Evolutionary conservation across 2,113 vertebrate genomes (phyloP), one percentile per base, ranked within the genome.

Genomic region (Sceloporus undulatus): DNA sequence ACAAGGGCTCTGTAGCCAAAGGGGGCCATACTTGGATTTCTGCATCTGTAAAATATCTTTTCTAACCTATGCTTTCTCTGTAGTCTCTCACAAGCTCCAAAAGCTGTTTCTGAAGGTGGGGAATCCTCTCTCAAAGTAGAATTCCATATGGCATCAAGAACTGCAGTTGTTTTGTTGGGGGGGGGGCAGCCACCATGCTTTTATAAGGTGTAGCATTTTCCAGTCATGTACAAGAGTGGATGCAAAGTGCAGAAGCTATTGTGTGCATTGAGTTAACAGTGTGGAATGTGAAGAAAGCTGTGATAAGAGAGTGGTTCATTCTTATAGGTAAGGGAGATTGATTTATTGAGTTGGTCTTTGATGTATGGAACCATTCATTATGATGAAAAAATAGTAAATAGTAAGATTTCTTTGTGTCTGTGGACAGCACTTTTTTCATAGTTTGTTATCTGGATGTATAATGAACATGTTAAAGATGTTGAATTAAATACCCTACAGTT

Each of bases 321-420:
- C 87, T 79, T 85, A 56, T n/a, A 87, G 76, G 87, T 91, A 88
- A 93, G 13, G 25, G 82, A 80, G 62, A 66, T 79, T 92, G 80
- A 74, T 95, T 88, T 90, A 25, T 77, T 94, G 6, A 0, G 0
- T 89, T 95, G 92, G 21, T 90, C 62, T 85, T 89, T 80, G 76
- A 9, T 91, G 3, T 83, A 18, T 86, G 9, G 92, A 94, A 59
- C 88, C n/a, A 84, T 89, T 62, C 29, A 38, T 29, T 87, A 54
- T 88, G 42, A 75, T 94, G 56, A 92, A 92, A 80, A 94, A 90
- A 75, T 62, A 74, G 9, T 87, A 70, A 81, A 82, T 82, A 82
- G 65, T 76, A 80, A 85, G 34, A 85, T 40, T 75, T 42, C 52
- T 85, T 66, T 78, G 56, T 48, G 23, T 87, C 34, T 74, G 8